A percentile compares a stretch with the other conserved stretches of the same genome.
Conservation (phyloP, 2,888 invertebrate genomes). For the Andrena minutula region DNA sequence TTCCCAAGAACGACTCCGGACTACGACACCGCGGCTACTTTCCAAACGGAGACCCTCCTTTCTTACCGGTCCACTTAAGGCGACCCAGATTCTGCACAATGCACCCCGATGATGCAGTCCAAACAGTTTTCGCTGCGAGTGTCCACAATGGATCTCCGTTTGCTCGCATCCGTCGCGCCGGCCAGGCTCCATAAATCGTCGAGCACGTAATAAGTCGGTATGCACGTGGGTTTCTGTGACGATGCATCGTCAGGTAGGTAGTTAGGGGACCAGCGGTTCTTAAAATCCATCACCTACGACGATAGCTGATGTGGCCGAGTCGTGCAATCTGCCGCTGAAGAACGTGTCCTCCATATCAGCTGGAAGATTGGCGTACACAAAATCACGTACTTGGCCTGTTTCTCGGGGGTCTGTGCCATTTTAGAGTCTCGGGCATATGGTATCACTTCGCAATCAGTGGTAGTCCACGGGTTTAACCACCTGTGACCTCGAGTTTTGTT, state of each 20-base stretch:
- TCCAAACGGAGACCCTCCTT: conserved; percentile 23
- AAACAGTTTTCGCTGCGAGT: conserved; percentile 37
- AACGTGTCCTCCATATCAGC: not conserved
- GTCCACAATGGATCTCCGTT: conserved; percentile 20
- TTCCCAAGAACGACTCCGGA: conserved; percentile 37
- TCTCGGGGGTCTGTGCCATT: not conserved
- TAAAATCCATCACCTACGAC: conserved; percentile 39
- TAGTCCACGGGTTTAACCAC: not conserved
- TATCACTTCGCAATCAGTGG: not conserved
- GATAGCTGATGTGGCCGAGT: conserved; percentile 6
- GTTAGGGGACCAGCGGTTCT: conserved; percentile 27
- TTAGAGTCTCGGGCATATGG: too few species aligned
- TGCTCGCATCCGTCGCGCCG: conserved; percentile 1
- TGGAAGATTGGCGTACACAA: not conserved
- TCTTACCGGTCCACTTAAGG: conserved; percentile 37
- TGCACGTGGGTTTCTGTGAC: conserved; percentile 27
- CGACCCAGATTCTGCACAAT: conserved; percentile 53
- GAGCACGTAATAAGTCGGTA: conserved; percentile 56
- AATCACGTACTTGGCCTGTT: not conserved
- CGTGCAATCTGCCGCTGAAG: not conserved
- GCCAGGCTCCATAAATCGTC: conserved; percentile 55
- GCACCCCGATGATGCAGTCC: conserved; percentile 31
- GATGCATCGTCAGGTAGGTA: conserved; percentile 15
- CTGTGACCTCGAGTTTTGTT: too few species aligned
- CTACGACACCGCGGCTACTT: conserved; percentile 39